Evolutionary conservation across 2,113 vertebrate genomes (phyloP).

Genomic region (Melanotaenia duboulayi): DNA sequence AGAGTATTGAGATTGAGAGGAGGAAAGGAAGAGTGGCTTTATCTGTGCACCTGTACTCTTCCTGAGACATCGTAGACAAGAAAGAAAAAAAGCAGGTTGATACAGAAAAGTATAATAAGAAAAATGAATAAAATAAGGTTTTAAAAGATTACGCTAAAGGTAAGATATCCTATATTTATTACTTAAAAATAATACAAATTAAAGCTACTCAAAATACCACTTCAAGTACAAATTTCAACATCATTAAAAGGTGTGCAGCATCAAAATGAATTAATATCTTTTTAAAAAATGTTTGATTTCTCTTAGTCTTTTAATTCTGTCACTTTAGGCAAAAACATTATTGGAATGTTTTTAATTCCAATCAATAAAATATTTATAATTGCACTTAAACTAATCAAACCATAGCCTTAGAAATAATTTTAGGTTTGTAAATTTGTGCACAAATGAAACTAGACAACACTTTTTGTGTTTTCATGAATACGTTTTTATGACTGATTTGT

Average conservation of each 20-base stretch:
- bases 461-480: too few relatives aligned
- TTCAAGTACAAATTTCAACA: too few relatives aligned
- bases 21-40: constrained; percentile 10
- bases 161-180: too few relatives aligned
- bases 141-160: too few relatives aligned
- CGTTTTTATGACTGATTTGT: constrained; percentile 10
- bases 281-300: too few relatives aligned
- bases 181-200: too few relatives aligned
- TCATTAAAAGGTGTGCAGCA: neutral
- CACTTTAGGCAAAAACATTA: too few relatives aligned
- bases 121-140: neutral
- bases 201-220: too few relatives aligned
- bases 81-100: neutral
- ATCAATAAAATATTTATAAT: neutral
- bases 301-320: too few relatives aligned
- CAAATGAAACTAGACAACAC: neutral
- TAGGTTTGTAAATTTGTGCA: neutral
- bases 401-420: neutral
- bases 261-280: neutral
- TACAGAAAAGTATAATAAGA: neutral
- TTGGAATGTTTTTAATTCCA: too few relatives aligned
- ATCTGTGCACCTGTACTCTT: neutral
- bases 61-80: neutral
- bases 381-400: neutral
- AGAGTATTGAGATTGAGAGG: constrained; percentile 39